Evolutionary conservation across 1,140 invertebrate genomes (phyloP).

Genomic region (Dendrolimus punctatus): DNA sequence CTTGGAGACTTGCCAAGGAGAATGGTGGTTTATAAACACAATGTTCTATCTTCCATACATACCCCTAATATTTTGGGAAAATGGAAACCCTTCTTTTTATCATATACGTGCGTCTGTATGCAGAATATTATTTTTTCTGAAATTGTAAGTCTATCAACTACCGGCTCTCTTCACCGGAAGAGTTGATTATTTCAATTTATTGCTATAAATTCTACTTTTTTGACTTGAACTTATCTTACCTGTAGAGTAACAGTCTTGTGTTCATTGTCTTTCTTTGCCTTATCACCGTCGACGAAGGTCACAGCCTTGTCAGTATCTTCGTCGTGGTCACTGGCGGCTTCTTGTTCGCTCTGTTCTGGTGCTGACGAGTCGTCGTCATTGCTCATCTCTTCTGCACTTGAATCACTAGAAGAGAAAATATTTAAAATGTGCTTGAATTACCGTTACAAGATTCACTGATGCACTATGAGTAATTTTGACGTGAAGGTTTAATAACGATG

Average conservation of each 20-base stretch:
- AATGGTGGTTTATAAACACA: neutral
- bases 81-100: too few relatives aligned
- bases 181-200: too few relatives aligned
- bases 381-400: conserved; percentile 81
- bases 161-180: too few relatives aligned
- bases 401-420: conserved; percentile 71
- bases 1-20: too few relatives aligned
- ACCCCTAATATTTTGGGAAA: too few relatives aligned
- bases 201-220: neutral
- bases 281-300: conserved; percentile 36
- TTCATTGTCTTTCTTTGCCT: conserved; percentile 33
- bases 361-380: conserved; percentile 81
- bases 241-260: conserved; percentile 52
- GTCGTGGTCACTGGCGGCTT: conserved; percentile 55
- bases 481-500: too few relatives aligned
- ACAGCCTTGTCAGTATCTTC: conserved; percentile 38
- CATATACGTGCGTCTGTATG: too few relatives aligned
- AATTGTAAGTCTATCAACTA: too few relatives aligned
- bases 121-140: too few relatives aligned
- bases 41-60: too few relatives aligned
- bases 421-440: neutral
- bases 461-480: too few relatives aligned
- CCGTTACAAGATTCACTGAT: too few relatives aligned
- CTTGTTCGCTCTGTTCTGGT: conserved; percentile 72
- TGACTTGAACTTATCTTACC: conserved; percentile 19